These are phyloP conservation scores for Eurystomus gularis DNA, from an alignment of 2,113 vertebrate species.

Conservation along the genomic window DNA sequence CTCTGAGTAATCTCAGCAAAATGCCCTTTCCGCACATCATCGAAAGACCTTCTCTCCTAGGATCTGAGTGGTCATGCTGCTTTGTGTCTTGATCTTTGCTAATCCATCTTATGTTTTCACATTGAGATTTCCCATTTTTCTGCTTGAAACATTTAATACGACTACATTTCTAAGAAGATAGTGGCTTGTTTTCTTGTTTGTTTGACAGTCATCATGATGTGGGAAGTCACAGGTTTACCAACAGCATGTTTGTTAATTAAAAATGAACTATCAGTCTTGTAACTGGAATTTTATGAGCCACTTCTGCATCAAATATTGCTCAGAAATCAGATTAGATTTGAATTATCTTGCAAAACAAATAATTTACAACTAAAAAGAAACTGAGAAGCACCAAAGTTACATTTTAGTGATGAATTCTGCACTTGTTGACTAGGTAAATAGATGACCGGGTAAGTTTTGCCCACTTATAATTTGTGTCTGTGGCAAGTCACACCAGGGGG, in stretches of 20 bases:
- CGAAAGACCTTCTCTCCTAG: background rate
- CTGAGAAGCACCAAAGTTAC: background rate
- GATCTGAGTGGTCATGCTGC: background rate
- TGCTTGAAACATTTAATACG: background rate
- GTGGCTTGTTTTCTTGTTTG: background rate
- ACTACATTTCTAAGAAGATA: background rate
- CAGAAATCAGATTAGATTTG: background rate
- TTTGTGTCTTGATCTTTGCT: conserved; percentile 11
- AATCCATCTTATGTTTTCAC: background rate
- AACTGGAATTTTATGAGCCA: background rate
- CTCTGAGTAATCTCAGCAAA: background rate
- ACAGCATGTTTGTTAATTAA: background rate
- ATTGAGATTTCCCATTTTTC: background rate
- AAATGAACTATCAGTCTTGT: background rate
- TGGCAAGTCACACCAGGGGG: conserved; percentile 43
- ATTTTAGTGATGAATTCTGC: background rate
- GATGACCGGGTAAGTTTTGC: background rate
- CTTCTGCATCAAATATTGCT: background rate
- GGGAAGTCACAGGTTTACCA: background rate
- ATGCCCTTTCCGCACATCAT: background rate
- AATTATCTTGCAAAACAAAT: background rate
- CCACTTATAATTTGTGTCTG: background rate
- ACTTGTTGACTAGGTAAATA: background rate
- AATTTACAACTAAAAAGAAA: background rate
- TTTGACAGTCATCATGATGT: background rate